Evolutionary conservation across 2,797 vertebrate species (phyloP).

Genomic region (Anomalospiza imberbis): DNA sequence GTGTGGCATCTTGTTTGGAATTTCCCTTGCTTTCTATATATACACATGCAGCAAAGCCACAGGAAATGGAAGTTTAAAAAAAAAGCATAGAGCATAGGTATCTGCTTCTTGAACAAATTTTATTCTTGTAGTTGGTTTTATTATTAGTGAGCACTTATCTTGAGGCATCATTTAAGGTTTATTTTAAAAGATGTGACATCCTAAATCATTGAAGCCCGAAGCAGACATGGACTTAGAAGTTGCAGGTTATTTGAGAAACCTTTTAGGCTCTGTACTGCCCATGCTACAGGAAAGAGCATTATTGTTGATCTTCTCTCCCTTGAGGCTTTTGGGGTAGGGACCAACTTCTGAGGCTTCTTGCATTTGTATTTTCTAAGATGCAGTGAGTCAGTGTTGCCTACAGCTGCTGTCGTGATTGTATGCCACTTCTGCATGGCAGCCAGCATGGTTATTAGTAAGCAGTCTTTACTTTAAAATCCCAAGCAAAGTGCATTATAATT

Average conservation of each 20-base stretch:
- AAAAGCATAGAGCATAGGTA: slow-evolving; percentile 32
- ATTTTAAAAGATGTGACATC: not conserved
- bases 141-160: slow-evolving; percentile 32
- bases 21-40: slow-evolving; percentile 69
- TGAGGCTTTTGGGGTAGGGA: not conserved
- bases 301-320: not conserved
- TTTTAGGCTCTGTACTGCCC: not conserved
- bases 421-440: not conserved
- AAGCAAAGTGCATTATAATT: not conserved
- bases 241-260: not conserved
- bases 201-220: not conserved
- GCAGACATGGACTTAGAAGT: not conserved
- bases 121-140: slow-evolving; percentile 40
- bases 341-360: not conserved
- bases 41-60: slow-evolving; percentile 43
- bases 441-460: not conserved
- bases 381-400: slow-evolving; percentile 26
- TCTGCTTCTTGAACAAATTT: slow-evolving; percentile 16
- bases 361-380: not conserved
- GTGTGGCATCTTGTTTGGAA: slow-evolving; percentile 61
- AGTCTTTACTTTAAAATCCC: not conserved
- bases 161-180: not conserved
- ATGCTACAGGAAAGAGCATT: not conserved
- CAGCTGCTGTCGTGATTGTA: not conserved
- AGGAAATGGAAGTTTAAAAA: slow-evolving; percentile 62